These are phyloP conservation scores for Parapsyche elsis DNA, from an alignment of 1,140 invertebrate species.

Conservation along the genomic window DNA sequence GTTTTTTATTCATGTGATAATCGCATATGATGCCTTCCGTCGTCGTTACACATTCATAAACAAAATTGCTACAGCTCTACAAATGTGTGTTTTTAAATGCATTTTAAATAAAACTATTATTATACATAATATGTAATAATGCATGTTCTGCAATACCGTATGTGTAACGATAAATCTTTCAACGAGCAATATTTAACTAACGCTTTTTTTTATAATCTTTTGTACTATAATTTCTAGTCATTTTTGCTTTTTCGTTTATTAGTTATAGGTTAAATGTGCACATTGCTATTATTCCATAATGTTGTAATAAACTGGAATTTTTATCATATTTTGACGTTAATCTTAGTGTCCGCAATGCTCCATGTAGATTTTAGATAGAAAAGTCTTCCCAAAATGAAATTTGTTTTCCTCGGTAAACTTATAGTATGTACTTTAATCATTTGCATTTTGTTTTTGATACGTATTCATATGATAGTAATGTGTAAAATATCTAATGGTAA, in stretches of 20 bases:
- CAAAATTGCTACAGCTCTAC: neutral
- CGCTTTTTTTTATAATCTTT: slow-evolving; percentile 34
- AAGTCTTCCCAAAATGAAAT: neutral
- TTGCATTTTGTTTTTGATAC: neutral
- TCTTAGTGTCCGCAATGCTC: too few species aligned
- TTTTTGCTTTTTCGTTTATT: slow-evolving; percentile 14
- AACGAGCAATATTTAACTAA: slow-evolving; percentile 29
- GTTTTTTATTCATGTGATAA: slow-evolving; percentile 24
- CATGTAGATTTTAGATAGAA: too few species aligned
- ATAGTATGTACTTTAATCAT: neutral
- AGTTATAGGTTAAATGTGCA: too few species aligned
- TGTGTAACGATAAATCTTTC: neutral
- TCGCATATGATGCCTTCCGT: slow-evolving; percentile 25
- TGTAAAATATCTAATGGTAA: too few species aligned
- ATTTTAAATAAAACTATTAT: neutral
- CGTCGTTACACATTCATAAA: neutral
- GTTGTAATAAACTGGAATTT: too few species aligned
- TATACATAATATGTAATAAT: neutral
- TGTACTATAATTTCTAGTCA: slow-evolving; percentile 46
- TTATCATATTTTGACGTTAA: too few species aligned
- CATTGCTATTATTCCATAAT: too few species aligned
- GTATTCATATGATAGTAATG: too few species aligned
- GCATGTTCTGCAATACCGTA: neutral
- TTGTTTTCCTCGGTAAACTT: neutral
- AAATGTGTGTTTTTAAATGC: neutral